Conservation (phyloP, 2,888 invertebrate species). For the Dichetophora obliterata region DNA sequence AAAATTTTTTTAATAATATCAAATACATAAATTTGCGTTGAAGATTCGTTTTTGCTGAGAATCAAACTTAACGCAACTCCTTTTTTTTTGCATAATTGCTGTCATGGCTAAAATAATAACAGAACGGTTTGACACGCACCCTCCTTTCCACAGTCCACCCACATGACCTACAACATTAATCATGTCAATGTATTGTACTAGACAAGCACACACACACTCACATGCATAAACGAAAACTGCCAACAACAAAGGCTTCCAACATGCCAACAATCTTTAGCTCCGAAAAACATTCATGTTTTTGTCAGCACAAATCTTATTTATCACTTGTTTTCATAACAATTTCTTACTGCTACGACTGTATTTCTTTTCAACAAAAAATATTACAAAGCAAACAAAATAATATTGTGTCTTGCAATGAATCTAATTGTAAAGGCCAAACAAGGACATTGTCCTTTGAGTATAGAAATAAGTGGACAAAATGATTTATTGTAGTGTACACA, state of each 20-base stretch:
- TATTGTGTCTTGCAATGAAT: slow-evolving; percentile 18
- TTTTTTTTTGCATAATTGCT: background rate
- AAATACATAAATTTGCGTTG: too few species aligned
- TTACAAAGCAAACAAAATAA: background rate
- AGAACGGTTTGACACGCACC: background rate
- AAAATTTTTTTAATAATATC: too few species aligned
- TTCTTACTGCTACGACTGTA: too few species aligned
- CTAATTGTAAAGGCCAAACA: slow-evolving; percentile 14
- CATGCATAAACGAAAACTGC: background rate
- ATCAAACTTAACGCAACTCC: too few species aligned
- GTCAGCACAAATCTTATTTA: slow-evolving; percentile 31
- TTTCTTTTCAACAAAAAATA: background rate
- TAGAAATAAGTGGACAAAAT: slow-evolving; percentile 32
- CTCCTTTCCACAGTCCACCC: background rate
- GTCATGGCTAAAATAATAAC: background rate
- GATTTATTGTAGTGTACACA: slow-evolving; percentile 18
- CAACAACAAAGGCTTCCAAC: background rate
- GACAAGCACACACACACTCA: background rate
- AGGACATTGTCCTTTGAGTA: slow-evolving; percentile 19
- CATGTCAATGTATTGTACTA: background rate
- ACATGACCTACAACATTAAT: background rate
- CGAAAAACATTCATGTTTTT: background rate
- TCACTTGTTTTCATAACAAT: slow-evolving; percentile 21
- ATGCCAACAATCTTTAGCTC: background rate
- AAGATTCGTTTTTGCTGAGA: too few species aligned